phyloP scores from a whole-genome alignment of 2,113 vertebrate genomes.

The Muscicapa adusta region DNA sequence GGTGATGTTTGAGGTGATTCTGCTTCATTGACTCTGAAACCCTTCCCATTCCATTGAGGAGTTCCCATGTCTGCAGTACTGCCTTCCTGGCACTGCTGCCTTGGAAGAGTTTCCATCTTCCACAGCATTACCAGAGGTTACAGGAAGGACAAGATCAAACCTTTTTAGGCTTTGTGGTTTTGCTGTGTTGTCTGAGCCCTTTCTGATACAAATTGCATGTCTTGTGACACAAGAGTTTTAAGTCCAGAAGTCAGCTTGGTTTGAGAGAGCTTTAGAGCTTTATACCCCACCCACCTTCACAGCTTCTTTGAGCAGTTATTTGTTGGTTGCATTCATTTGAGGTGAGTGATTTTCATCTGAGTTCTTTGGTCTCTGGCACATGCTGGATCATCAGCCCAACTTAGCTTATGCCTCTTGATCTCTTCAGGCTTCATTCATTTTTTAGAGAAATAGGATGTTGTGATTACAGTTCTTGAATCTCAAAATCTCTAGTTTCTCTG shows the following conservation, averaged over 20 bases:
- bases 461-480: not conserved
- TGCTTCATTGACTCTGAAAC: not conserved
- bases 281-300: not conserved
- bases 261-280: not conserved
- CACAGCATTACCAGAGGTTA: not conserved
- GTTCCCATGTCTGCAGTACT: not conserved
- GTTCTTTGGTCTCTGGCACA: not conserved
- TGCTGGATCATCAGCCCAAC: not conserved
- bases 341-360: accelerated
- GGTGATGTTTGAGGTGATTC: not conserved
- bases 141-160: not conserved
- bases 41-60: not conserved
- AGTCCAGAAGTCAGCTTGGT: not conserved
- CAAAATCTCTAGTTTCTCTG: not conserved
- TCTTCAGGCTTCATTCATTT: not conserved
- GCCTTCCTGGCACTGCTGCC: not conserved
- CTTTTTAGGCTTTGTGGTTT: not conserved
- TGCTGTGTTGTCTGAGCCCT: not conserved
- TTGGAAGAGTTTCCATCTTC: not conserved
- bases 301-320: not conserved
- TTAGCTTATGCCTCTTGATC: not conserved
- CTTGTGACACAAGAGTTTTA: not conserved
- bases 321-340: not conserved
- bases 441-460: not conserved
- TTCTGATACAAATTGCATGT: not conserved